Base-by-base conservation (phyloP, 2,113 vertebrate species). In the Campylorhamphus procurvoides region DNA sequence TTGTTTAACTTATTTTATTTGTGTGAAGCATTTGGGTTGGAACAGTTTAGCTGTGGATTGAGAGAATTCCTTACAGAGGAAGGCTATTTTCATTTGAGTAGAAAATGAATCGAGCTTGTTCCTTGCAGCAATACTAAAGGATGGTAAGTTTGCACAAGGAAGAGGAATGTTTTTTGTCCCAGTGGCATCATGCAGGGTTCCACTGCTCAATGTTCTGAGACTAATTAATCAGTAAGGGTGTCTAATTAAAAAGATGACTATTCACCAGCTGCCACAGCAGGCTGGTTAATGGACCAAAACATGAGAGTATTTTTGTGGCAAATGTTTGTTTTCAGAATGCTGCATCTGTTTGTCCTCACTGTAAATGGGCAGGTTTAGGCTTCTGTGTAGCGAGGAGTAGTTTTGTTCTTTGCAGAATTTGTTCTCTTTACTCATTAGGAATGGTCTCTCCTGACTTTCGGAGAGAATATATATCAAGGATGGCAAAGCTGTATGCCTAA, bases 211-310 rank as follows among this genome's bases (percentile, higher is more conserved):
- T 93, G 85, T 96, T 96, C 85, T 97, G 97, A 94, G 96, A 96
- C 96, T 97, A 97, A 97, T 98, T 98, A 98, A 97, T 97, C 93
- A 97, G 95, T 95, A 90, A 97, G 93, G 46, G 39, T 95, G 69
- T 97, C 87, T 97, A 97, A 97, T 97, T 98, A 96, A 97, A 97
- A 97, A 96, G 94, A 96, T 97, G 96, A 96, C 95, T 97, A 96
- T 94, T 97, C 93, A 85, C 96, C 88, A 97, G 93, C 96, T 98
- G 96, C 96, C 94, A 63, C 77, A 82, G 96, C 87, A 93, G 93
- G 52, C 40, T 94, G 33, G 80, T 94, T 97, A 91, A 96, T 75
- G 87, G 80, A 87, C 82, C 78, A 86, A 94, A 96, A 90, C 87
- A 86, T 86, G 90, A 39, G 58, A 47, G 50, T 86, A 47, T 89